phyloP scores from a whole-genome alignment of 1,140 invertebrate genomes.

The Nasonia vitripennis region DNA sequence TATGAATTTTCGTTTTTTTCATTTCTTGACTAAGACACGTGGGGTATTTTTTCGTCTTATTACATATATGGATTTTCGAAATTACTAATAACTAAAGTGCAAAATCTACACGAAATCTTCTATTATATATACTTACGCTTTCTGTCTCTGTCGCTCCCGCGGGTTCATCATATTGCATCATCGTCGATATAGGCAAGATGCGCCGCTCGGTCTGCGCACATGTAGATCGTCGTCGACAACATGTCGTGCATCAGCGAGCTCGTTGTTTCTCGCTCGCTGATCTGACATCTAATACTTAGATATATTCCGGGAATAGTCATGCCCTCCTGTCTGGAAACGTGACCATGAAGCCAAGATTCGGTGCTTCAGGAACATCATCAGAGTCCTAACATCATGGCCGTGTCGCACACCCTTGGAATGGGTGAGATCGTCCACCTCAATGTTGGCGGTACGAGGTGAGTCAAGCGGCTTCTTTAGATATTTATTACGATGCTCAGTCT shows the following conservation, averaged over 20 bases:
- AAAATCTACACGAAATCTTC: no score
- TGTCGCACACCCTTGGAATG: slow-evolving; percentile 62
- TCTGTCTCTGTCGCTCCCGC: no score
- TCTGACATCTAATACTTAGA: background rate
- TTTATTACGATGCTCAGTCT: slow-evolving; percentile 7
- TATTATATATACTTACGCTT: no score
- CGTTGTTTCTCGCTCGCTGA: background rate
- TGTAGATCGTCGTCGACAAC: background rate
- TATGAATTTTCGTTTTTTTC: no score
- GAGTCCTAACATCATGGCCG: slow-evolving; percentile 53
- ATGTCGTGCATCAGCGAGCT: background rate
- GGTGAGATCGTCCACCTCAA: slow-evolving; percentile 88
- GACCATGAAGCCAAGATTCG: background rate
- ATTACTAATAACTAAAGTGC: no score
- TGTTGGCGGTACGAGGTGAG: slow-evolving; percentile 87
- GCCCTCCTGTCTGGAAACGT: background rate
- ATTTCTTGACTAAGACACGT: no score
- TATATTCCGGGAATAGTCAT: background rate
- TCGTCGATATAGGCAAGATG: background rate
- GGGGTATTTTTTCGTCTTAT: no score
- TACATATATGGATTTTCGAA: no score
- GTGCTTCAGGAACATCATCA: background rate
- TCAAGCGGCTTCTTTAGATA: slow-evolving; percentile 22
- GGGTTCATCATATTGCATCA: no score
- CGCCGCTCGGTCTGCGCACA: background rate